Base-by-base conservation (phyloP, 2,113 vertebrate species). In the Neodon shergylaensis region DNA sequence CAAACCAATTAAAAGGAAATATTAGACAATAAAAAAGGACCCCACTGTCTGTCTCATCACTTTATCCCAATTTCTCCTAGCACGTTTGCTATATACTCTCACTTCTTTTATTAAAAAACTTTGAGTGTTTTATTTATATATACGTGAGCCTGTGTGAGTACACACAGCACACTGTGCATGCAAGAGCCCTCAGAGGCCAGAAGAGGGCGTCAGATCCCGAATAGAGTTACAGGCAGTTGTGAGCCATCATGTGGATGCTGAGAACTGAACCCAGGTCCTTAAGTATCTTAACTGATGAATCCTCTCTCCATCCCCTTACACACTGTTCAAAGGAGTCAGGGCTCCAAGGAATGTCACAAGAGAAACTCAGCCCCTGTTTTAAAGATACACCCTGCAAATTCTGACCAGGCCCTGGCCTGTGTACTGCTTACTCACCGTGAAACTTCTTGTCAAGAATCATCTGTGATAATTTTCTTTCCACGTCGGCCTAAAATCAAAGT, bases 391-490 rank as follows among this genome's bases (percentile, higher is more conserved):
- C 8, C 87, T 92, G 78, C 72, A 90, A 92, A 89, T 66, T 26
- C 61, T 77, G 44, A 63, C 9, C 85, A 89, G 47, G 42, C 66
- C 66, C 78, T 72, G 16, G 65, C 77, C 49, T 78, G 0, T 88
- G 33, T 44, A 74, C 61, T 44, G 36, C 26, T 61, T 93, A 98
- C 98, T 99, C 98, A 99, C 99, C 99, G 33, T 99, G 99, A 98
- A 99, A 99, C 97, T 99, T 99, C 98, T 99, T 99, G 98, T 99
- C 99, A 99, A 99, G 98, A 98, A 99, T 99, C 99, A 99, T 99
- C 98, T 99, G 99, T 97, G 99, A 99, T 97, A 99, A 98, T 98
- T 99, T 99, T 98, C 99, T 99, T 99, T 99, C 99, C 96, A 99
- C 99, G 52, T 99, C 99, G 5, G 98, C 99, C 99, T 99, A 98